Evolutionary conservation across 2,113 vertebrate genomes (phyloP).

Genomic region (Herpetotheres cachinnans): DNA sequence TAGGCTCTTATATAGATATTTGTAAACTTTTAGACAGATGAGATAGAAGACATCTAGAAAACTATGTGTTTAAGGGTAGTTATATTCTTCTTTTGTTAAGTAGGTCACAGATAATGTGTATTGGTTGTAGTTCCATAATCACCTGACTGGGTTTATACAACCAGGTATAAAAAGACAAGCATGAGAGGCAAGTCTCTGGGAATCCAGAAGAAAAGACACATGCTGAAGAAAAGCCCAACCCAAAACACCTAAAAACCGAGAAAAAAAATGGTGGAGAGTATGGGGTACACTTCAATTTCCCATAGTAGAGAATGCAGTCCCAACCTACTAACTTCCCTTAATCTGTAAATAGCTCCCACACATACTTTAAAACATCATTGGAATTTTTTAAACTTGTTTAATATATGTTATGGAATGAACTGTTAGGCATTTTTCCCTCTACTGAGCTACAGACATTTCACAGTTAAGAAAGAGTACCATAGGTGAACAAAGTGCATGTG

Average conservation of each 20-base stretch:
- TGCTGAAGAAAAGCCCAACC: background rate
- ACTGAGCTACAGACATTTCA: background rate
- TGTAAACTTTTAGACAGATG: background rate
- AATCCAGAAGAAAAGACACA: background rate
- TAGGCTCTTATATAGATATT: background rate
- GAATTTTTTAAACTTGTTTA: background rate
- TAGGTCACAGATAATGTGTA: background rate
- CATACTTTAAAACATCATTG: background rate
- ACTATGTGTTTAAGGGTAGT: background rate
- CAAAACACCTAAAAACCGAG: accelerated
- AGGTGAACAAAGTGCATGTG: background rate
- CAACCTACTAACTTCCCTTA: background rate
- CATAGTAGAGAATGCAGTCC: background rate
- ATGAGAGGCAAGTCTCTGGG: background rate
- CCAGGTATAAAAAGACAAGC: background rate
- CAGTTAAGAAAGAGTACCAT: background rate
- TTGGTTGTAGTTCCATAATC: background rate
- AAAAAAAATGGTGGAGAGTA: background rate
- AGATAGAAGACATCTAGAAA: too few relatives aligned
- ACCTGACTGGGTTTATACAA: background rate
- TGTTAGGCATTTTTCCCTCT: background rate
- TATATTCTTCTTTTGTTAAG: background rate
- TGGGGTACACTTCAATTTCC: background rate
- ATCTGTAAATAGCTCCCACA: background rate
- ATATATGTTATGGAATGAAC: background rate